A percentile compares a stretch with the other conserved stretches of the same genome.
phyloP scores from a whole-genome alignment of 2,797 vertebrate genomes.

The Anas capensis region DNA sequence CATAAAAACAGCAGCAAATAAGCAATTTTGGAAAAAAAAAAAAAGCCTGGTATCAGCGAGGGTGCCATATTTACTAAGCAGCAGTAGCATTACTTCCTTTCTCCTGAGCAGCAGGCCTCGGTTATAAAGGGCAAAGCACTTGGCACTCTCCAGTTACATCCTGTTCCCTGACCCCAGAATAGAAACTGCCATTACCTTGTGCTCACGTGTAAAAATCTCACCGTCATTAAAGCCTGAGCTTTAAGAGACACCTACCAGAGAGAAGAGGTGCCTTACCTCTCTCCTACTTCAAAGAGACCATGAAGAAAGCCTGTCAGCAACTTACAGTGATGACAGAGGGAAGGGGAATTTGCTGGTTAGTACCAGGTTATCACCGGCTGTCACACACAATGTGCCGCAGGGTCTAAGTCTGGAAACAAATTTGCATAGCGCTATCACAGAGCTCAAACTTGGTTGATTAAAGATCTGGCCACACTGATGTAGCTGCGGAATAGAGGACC shows the following conservation, averaged over 20 bases:
- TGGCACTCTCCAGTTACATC: background rate
- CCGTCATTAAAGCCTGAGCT: background rate
- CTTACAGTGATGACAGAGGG: background rate
- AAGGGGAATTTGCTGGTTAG: background rate
- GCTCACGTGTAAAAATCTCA: background rate
- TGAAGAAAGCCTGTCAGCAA: background rate
- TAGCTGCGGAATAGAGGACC: background rate
- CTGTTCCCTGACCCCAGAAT: background rate
- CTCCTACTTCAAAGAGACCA: background rate
- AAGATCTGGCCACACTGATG: background rate
- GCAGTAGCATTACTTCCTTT: background rate
- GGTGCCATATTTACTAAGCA: background rate
- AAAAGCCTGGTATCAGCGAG: background rate
- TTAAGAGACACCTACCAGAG: background rate
- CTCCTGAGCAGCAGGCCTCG: background rate
- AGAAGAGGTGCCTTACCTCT: background rate
- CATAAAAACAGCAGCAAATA: background rate
- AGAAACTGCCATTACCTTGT: background rate
- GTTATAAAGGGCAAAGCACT: background rate
- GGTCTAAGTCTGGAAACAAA: background rate
- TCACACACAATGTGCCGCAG: background rate
- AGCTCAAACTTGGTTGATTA: background rate
- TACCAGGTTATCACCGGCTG: background rate
- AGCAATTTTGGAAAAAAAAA: background rate
- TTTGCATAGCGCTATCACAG: background rate